Percentiles rank a stretch among this genome's conserved stretches.
phyloP scores from a whole-genome alignment of 2,888 invertebrate genomes.

The Nomada lathburiana region DNA sequence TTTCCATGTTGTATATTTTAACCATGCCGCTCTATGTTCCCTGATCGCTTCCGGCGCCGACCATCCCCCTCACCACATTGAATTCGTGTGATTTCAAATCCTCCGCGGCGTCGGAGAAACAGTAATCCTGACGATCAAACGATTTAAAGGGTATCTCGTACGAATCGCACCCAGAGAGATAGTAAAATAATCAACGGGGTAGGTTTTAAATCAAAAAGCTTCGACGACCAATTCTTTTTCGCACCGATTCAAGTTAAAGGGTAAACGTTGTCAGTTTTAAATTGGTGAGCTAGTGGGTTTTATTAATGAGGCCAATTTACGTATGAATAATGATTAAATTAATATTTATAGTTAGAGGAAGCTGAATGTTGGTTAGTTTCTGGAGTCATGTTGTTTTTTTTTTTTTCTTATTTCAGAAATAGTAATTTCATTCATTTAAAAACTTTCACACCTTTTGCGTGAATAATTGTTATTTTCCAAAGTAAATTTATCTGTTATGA shows the following conservation, averaged over 20 bases:
- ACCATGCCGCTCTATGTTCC: neutral
- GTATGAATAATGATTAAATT: too few species aligned
- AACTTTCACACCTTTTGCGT: too few species aligned
- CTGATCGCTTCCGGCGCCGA: neutral
- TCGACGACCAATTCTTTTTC: neutral
- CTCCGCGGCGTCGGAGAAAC: constrained; percentile 6
- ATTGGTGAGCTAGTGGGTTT: too few species aligned
- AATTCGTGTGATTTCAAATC: constrained; percentile 19
- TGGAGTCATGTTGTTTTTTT: neutral
- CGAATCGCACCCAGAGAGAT: neutral
- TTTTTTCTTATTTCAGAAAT: neutral
- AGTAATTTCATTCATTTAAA: neutral
- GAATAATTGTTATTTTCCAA: too few species aligned
- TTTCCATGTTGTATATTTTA: constrained; percentile 16
- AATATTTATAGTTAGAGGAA: neutral
- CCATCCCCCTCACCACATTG: neutral
- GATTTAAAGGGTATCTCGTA: constrained; percentile 3
- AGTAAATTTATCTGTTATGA: too few species aligned
- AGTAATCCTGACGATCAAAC: constrained; percentile 10
- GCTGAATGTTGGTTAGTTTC: neutral
- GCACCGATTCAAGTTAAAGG: neutral
- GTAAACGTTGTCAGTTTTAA: neutral
- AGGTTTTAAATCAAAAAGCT: neutral
- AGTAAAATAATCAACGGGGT: neutral
- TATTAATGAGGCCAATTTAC: too few species aligned